phyloP scores from a whole-genome alignment of 2,888 invertebrate genomes.

The Thumatha senex region DNA sequence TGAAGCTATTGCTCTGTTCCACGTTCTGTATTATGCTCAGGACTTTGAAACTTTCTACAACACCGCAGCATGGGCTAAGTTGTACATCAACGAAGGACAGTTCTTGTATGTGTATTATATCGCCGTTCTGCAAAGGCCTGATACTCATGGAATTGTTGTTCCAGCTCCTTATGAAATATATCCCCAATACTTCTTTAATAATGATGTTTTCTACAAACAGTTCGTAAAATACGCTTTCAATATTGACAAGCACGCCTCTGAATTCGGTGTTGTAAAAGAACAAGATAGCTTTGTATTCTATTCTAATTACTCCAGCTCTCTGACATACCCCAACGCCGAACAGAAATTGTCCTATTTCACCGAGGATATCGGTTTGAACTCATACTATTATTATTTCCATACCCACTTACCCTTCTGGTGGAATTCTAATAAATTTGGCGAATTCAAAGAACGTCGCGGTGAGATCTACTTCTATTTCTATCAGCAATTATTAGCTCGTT shows the following conservation, averaged over 20 bases:
- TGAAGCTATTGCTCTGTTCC: constrained; percentile 80
- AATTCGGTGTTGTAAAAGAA: constrained; percentile 44
- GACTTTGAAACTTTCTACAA: constrained; percentile 85
- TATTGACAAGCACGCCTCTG: constrained; percentile 36
- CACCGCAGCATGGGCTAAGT: constrained; percentile 81
- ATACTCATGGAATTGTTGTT: constrained; percentile 81
- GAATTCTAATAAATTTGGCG: constrained; percentile 73
- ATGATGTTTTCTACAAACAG: constrained; percentile 76
- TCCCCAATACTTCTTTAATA: constrained; percentile 86
- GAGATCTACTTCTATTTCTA: constrained; percentile 86
- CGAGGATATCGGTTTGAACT: constrained; percentile 87
- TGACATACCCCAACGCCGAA: constrained; percentile 80
- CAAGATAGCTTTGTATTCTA: constrained; percentile 73
- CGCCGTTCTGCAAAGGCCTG: constrained; percentile 83
- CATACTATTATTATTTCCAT: constrained; percentile 86
- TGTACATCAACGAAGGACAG: constrained; percentile 84
- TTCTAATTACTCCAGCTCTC: constrained; percentile 83
- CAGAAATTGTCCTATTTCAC: constrained; percentile 86
- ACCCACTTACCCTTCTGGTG: constrained; percentile 86
- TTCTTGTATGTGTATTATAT: constrained; percentile 85
- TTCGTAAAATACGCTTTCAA: constrained; percentile 62
- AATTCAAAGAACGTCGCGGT: constrained; percentile 83
- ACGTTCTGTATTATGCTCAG: constrained; percentile 83
- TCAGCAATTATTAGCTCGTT: constrained; percentile 87
- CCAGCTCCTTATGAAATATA: constrained; percentile 87